These are phyloP conservation scores for Lanius collurio DNA, from an alignment of 2,113 vertebrate species.

Conservation along the genomic window DNA sequence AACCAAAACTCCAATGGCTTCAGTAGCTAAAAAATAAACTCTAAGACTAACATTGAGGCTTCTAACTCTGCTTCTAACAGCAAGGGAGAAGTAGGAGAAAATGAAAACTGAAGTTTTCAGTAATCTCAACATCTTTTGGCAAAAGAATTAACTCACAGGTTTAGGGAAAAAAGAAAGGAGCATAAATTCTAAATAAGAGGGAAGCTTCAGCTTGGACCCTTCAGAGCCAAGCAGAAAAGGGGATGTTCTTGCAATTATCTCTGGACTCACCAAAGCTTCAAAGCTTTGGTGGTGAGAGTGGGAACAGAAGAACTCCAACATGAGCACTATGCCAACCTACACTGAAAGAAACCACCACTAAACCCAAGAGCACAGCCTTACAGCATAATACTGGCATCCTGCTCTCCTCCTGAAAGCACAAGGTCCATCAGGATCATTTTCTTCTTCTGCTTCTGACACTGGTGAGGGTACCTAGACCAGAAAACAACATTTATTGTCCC, in stretches of 20 bases:
- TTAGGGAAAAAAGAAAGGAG: too few species aligned
- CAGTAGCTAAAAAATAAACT: not conserved
- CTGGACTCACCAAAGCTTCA: not conserved
- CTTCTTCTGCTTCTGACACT: slow-evolving; percentile 87
- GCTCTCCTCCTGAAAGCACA: slow-evolving; percentile 90
- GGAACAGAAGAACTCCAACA: not conserved
- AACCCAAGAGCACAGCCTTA: slow-evolving; percentile 57
- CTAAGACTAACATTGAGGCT: not conserved
- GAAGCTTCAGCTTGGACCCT: not conserved
- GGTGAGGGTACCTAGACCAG: slow-evolving; percentile 80
- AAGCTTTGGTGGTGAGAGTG: not conserved
- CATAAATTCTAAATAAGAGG: not conserved
- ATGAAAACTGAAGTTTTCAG: not conserved
- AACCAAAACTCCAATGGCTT: not conserved
- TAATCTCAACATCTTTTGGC: not conserved
- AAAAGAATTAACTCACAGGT: not conserved
- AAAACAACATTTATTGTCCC: not conserved
- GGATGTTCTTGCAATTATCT: not conserved
- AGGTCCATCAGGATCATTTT: slow-evolving; percentile 87
- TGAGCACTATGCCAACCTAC: accelerated
- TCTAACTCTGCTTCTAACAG: not conserved
- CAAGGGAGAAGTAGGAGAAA: not conserved
- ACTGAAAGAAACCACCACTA: not conserved
- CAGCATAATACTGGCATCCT: slow-evolving; percentile 91
- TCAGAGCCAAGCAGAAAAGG: not conserved